A percentile compares a stretch with the other conserved stretches of the same genome.
Evolutionary conservation across 1,140 invertebrate genomes (phyloP).

Genomic region (Zaprionus lachaisei): DNA sequence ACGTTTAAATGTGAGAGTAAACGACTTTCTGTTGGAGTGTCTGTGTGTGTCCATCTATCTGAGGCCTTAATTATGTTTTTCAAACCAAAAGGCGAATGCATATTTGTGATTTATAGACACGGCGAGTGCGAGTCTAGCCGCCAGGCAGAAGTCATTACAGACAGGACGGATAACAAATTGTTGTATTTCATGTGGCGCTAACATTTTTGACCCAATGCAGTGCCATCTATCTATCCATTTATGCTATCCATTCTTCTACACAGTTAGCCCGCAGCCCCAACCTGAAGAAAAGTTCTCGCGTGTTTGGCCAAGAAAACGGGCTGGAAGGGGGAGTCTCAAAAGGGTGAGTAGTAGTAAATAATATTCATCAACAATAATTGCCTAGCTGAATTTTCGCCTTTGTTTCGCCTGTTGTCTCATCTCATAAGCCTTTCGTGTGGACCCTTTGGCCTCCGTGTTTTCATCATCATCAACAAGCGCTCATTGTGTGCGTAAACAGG

Average conservation of each 20-base stretch:
- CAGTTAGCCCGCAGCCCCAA: not conserved
- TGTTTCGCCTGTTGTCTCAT: slow-evolving; percentile 31
- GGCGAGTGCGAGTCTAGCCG: slow-evolving; percentile 6
- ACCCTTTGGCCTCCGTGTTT: slow-evolving; percentile 27
- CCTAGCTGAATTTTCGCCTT: slow-evolving; percentile 53
- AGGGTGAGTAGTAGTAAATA: not conserved
- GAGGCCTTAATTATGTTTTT: slow-evolving; percentile 69
- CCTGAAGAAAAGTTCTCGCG: slow-evolving; percentile 51
- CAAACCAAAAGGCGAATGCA: slow-evolving; percentile 44
- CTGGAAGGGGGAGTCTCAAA: not conserved
- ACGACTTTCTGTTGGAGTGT: slow-evolving; percentile 8
- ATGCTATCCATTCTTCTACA: slow-evolving; percentile 35
- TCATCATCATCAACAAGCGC: slow-evolving; percentile 21
- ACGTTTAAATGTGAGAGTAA: slow-evolving; percentile 33
- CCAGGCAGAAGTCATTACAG: slow-evolving; percentile 3
- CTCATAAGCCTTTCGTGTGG: slow-evolving; percentile 41
- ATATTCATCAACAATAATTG: slow-evolving; percentile 78
- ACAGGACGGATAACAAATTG: slow-evolving; percentile 69
- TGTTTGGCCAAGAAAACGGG: slow-evolving; percentile 17
- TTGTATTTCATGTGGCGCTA: slow-evolving; percentile 57
- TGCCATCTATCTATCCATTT: slow-evolving; percentile 12
- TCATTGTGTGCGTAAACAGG: slow-evolving; percentile 40
- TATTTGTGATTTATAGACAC: slow-evolving; percentile 73
- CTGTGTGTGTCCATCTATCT: slow-evolving; percentile 15
- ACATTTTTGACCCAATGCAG: slow-evolving; percentile 23